These are phyloP conservation scores for Oikopleura albicans DNA, from an alignment of 23 tunicate genomes.

Conservation along the genomic window DNA sequence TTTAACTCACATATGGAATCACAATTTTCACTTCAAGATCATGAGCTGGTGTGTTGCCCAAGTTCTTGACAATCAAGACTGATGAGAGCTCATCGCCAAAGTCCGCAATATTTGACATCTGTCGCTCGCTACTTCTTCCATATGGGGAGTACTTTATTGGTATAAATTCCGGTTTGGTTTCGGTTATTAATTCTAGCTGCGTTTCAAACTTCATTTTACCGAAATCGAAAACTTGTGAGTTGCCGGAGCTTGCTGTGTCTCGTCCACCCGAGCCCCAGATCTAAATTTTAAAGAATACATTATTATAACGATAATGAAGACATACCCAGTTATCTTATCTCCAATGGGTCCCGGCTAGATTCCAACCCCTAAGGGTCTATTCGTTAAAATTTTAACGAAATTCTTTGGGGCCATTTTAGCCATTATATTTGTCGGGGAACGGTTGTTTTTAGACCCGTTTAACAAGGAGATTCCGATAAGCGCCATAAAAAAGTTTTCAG, in stretches of 20 bases:
- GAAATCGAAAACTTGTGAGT: neutral
- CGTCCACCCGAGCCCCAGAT: neutral
- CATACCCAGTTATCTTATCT: no score
- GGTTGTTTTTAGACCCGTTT: no score
- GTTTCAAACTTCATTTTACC: neutral
- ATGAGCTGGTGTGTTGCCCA: neutral
- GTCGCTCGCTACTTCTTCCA: neutral
- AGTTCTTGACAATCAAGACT: neutral
- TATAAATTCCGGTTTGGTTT: neutral
- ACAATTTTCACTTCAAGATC: neutral
- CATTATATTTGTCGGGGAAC: no score
- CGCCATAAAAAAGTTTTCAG: no score
- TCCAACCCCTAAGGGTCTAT: no score
- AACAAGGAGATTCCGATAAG: no score
- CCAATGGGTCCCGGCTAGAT: no score
- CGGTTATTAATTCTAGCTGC: neutral
- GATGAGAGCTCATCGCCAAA: neutral
- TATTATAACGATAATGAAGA: no score
- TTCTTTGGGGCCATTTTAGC: no score
- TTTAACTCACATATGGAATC: neutral
- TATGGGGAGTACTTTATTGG: constrained; percentile 7
- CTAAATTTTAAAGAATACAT: no score
- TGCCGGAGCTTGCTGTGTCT: neutral
- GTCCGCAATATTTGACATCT: neutral
- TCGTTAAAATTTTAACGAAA: no score